Evolutionary conservation across 2,797 vertebrate genomes (phyloP), one percentile per base, ranked within the genome.

Genomic region (Clarias pachynema): DNA sequence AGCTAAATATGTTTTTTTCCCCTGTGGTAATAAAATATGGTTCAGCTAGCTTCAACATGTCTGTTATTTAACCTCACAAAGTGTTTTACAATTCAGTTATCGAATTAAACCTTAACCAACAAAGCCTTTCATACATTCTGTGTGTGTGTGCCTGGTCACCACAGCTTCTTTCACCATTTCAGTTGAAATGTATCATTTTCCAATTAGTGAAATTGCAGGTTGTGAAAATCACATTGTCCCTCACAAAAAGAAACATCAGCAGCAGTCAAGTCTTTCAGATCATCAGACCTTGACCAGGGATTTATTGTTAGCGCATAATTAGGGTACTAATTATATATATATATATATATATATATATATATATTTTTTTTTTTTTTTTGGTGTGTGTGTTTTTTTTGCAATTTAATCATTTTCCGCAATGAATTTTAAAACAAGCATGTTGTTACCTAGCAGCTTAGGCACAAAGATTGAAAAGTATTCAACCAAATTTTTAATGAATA

Each of bases 161-260:
- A 79, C 77, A 85, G 78, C 26, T 80, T 85, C 77, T 63, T 85
- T 73, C 4, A 62, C 31, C 29, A 34, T 29, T 60, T 63, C 29
- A 15, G 7, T 26, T 24, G 7, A 56, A 72, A 26, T 80, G 44
- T 78, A 56, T 77, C n/a, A 86, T 86, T 84, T 84, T 84, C 82
- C 85, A 84, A 80, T 86, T 22, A 84, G 37, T 65, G 24, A 86
- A 86, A 86, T 86, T 79, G 20, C 20, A 73, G 75, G 81, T 49
- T 83, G 66, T n/a, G 22, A 68, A 34, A 62, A 9, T 69, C 24
- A 12, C 72, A 65, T 1, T 72, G 74, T n/a, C 53, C 5, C 26
- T 20, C 24, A 40, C 63, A 22, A 22, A 70, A 79, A 24, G 16
- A 65, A 70, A 70, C n/a, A 63, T 4, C n/a, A 60, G 37, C 53